Evolutionary conservation across 2,797 vertebrate species (phyloP).

Genomic region (Platyrinchus mystaceus): DNA sequence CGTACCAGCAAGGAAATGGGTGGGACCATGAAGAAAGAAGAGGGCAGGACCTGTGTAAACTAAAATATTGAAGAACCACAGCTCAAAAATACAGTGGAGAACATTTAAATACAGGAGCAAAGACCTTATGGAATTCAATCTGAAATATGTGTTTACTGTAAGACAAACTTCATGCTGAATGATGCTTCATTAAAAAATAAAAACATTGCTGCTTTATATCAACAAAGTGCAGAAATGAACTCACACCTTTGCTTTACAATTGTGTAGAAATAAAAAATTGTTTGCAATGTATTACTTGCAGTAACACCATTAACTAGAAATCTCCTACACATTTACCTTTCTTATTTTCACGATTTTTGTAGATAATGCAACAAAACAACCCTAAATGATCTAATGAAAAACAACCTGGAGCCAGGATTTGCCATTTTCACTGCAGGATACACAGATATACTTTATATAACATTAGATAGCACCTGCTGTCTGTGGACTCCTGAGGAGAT

Average conservation of each 20-base stretch:
- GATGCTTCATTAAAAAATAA: not conserved
- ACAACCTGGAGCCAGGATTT: not conserved
- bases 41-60: not conserved
- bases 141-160: not conserved
- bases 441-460: too few relatives aligned
- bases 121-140: not conserved
- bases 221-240: not conserved
- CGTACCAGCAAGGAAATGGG: conserved; percentile 5
- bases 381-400: not conserved
- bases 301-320: not conserved
- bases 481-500: not conserved
- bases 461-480: not conserved
- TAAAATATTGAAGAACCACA: not conserved
- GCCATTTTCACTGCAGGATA: not conserved
- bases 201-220: not conserved
- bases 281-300: not conserved
- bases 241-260: not conserved
- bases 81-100: not conserved
- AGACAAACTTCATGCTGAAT: not conserved
- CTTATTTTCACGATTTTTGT: not conserved
- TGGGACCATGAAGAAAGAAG: not conserved
- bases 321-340: not conserved
- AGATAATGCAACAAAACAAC: not conserved
- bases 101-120: not conserved
- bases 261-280: not conserved